Evolutionary conservation across 53 echinoderm and acorn worm genomes (phyloP), one percentile per base, ranked within the genome.

Genomic region (Paracentrotus lividus): DNA sequence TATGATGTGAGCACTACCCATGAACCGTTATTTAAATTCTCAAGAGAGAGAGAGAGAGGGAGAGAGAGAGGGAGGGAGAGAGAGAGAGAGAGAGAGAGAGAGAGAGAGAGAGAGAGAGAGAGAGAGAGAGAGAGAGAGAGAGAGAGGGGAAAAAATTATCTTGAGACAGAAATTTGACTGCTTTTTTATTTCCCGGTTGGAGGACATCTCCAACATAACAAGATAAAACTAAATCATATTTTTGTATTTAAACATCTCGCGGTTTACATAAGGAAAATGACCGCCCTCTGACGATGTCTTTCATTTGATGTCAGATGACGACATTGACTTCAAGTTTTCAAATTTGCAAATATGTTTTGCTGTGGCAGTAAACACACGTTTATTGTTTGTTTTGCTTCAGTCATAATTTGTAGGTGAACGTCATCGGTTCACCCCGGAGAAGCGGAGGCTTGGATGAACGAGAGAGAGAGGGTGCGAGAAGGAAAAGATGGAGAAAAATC

Each of bases 291-390:
- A 76, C 47, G 24, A 81, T 47, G 47, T 47, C 81, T 81, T 10
- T 44, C 81, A 81, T 81, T 81, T n/a, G 23, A n/a, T 45, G 81
- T 81, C 81, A 81, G 47, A n/a, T n/a, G n/a, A 26, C 81, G 33
- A 5, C 47, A 81, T 47, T 47, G 81, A 81, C 81, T 81, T 24
- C 81, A 47, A 27, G 44, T 81, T 81, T 81, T 81, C 81, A 81
- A 81, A 81, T 47, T 81, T 81, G 81, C 81, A 81, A 81, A 81
- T 81, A 81, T 81, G 81, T 47, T 81, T 81, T 81, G 44, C 49
- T 43, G 47, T 86, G 86, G 57, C 56, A 56, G 86, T 56, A 86
- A 86, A 86, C 86, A 86, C 56, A 56, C 54, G 27, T 86, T 52
- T 86, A 54, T 34, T 55, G 86, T 86, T 86, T 86, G 86, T 56